Evolutionary conservation across 2,113 vertebrate genomes (phyloP), one percentile per base, ranked within the genome.

Genomic region (Athene noctua): DNA sequence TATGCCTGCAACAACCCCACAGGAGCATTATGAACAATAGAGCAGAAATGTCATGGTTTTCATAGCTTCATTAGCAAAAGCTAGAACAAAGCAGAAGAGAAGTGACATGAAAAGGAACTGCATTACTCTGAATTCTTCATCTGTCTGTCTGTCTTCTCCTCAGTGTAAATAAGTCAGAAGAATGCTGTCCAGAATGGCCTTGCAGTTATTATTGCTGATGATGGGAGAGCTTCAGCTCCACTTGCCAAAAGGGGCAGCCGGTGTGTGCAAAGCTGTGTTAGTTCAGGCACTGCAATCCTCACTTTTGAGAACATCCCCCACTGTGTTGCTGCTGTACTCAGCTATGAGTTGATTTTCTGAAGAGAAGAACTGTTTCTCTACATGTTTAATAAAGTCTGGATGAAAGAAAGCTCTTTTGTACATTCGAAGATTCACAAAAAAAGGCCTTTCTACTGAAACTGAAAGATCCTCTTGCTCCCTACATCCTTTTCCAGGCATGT

Each of bases 181-280:
- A 58, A 17, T 9, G 4, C 15, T 73, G 26, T 11, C 6, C 32
- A 92, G 34, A 78, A 29, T 7, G 11, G 11, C 5, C 19, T 77
- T 86, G 29, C 19, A 40, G 4, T 11, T 80, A 13, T 5, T 57
- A 9, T 0, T 79, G 30, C 5, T 55, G 44, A 17, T 75, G 6
- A 10, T 55, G 13, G 18, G 18, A 44, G 20, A 54, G 2, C 3
- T 51, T 71, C 22, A 72, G 12, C 2, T 13, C 3, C 34, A 10
- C 23, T 62, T 44, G 13, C 12, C 27, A 51, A 55, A 72, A 68
- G 13, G 3, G 3, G 9, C 13, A 46, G 12, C 6, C 30, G 1
- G 0, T 15, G 8, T 15, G 14, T 15, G 14, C 27, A 67, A 71
- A 75, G 13, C 17, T 32, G 17, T 4, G 0, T 15, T 68, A 6